A percentile compares a stretch with the other conserved stretches of the same genome.
Conservation (phyloP, 2,113 vertebrate genomes). For the Potamarius usumacintae region DNA sequence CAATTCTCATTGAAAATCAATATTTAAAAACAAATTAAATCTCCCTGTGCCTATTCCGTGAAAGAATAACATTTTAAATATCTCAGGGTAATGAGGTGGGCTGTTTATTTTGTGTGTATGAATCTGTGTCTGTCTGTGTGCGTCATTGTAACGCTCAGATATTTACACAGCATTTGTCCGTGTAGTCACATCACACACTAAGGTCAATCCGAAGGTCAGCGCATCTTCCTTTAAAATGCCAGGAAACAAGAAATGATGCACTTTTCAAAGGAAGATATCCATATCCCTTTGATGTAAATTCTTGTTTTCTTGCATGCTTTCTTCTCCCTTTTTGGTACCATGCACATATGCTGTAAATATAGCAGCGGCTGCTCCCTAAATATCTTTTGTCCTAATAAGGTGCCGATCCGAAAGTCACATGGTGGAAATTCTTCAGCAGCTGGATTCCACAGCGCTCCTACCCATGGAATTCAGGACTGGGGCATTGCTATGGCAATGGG, state of each 20-base stretch:
- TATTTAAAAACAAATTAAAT: too few relatives aligned
- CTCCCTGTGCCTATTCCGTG: neutral
- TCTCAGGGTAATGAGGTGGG: neutral
- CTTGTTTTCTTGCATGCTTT: neutral
- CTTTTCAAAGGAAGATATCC: neutral
- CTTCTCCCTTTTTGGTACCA: neutral
- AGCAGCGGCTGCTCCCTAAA: neutral
- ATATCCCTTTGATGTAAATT: too few relatives aligned
- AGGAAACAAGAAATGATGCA: slow-evolving; percentile 10
- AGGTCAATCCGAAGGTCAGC: neutral
- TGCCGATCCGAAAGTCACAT: slow-evolving; percentile 26
- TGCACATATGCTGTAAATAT: slow-evolving; percentile 27
- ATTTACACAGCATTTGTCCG: neutral
- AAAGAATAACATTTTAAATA: neutral
- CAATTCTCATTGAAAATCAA: too few relatives aligned
- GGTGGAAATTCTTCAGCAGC: slow-evolving; percentile 29
- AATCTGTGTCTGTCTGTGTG: neutral
- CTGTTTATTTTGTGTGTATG: neutral
- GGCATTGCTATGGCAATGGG: slow-evolving; percentile 17
- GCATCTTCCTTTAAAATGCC: neutral
- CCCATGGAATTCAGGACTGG: slow-evolving; percentile 4
- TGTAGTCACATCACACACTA: neutral
- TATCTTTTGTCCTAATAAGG: slow-evolving; percentile 43
- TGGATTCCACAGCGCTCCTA: slow-evolving; percentile 18
- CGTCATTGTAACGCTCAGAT: neutral